These are phyloP conservation scores for Ageneiosus marmoratus DNA, from an alignment of 2,113 vertebrate genomes.

Conservation along the genomic window DNA sequence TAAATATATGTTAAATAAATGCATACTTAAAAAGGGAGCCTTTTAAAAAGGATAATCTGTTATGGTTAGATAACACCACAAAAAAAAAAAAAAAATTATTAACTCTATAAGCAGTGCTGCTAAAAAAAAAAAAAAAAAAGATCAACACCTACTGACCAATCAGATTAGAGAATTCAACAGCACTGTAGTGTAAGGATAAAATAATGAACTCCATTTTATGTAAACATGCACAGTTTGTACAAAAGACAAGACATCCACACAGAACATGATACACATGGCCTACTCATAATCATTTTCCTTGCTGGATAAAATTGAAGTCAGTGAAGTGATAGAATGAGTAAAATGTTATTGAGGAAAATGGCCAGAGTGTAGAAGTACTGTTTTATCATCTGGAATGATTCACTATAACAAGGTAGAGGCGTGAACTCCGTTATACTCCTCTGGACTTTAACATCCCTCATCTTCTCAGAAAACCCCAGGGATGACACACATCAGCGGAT, in stretches of 20 bases:
- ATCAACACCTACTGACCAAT: background rate
- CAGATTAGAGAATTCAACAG: background rate
- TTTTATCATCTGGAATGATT: slow-evolving; percentile 7
- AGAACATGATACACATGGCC: background rate
- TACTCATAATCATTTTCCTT: background rate
- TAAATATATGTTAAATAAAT: background rate
- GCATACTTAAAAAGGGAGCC: background rate
- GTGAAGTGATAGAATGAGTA: background rate
- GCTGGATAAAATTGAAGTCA: background rate
- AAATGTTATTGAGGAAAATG: background rate
- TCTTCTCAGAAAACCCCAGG: background rate
- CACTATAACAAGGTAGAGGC: background rate
- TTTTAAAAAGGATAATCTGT: background rate
- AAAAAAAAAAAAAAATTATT: too few relatives aligned
- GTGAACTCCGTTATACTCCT: background rate
- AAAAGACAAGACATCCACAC: background rate
- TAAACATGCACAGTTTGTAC: background rate
- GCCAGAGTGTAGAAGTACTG: background rate
- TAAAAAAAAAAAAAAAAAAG: background rate
- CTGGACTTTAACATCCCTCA: background rate
- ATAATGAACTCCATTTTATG: background rate
- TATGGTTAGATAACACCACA: background rate
- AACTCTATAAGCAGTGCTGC: background rate
- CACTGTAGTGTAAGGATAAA: background rate
- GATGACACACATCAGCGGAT: slow-evolving; percentile 6